Evolutionary conservation across 2,888 invertebrate species (phyloP), one percentile per base, ranked within the genome.

Genomic region (Apodemia zela): DNA sequence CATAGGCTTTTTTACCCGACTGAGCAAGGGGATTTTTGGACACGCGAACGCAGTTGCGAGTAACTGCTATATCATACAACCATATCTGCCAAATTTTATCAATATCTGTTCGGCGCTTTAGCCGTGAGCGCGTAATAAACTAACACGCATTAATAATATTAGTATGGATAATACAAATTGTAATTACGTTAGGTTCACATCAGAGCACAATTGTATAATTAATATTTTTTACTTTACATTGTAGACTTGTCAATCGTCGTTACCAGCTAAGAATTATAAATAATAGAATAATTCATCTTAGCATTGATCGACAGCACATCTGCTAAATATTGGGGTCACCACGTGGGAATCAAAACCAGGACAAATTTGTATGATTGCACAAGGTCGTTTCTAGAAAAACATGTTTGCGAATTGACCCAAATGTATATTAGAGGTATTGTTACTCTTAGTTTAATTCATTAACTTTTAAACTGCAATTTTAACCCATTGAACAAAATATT

Each of bases 321-420:
- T 54, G 51, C 51, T 54, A 54, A 54, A 54, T 10, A 51, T 51
- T 51, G 51, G 51, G 51, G 51, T 51, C 51, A 51, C 51, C 51
- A 51, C 18, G 21, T 51, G 13, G 18, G 25, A 25, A 11, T 51
- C 51, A 18, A 25, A 51, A 51, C 13, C 15, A 21, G 51, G 51
- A 51, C 51, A 51, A 51, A 21, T 51, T 51, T 25, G 51, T 13
- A 21, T 15, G 15, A 25, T 21, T 54, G 54, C 6, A 25, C 54
- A 54, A 54, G 54, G 54, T 54, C 25, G 13, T 54, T 25, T 13
- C 21, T 21, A 54, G 7, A 6, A 11, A 54, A 54, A 54, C 54
- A 54, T 54, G 25, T 54, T 54, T 54, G 15, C 18, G 54, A 15
- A 54, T 10, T 6, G 42, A n/a, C 42, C 42, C 15, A 42, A 15